These are phyloP conservation scores for Pseudotriccus pelzelni DNA, from an alignment of 2,797 vertebrate species.

Conservation along the genomic window DNA sequence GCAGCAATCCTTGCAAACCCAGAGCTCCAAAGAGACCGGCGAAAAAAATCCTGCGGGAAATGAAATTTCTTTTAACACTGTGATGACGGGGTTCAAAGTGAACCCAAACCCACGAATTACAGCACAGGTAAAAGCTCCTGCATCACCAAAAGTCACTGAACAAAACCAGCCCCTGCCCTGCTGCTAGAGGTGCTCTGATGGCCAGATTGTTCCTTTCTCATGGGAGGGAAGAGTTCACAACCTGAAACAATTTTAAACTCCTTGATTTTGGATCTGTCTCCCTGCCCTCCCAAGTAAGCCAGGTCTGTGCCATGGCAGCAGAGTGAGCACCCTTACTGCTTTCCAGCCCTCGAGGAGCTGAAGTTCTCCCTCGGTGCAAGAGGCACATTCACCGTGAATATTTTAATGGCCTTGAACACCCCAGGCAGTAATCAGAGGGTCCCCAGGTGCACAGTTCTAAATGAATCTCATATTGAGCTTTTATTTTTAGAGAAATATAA, in stretches of 20 bases:
- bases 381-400: neutral
- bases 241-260: neutral
- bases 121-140: neutral
- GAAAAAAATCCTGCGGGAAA: neutral
- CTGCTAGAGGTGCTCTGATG: neutral
- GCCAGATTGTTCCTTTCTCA: neutral
- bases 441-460: conserved; percentile 43
- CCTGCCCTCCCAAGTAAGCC: neutral
- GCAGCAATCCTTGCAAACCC: neutral
- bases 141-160: neutral
- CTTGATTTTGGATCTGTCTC: neutral
- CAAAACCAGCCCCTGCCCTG: neutral
- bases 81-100: neutral
- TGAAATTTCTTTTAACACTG: neutral
- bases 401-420: neutral
- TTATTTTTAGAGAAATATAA: conserved; percentile 56
- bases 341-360: neutral
- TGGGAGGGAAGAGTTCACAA: neutral
- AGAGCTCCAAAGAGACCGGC: neutral
- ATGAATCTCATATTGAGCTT: conserved; percentile 28
- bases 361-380: neutral
- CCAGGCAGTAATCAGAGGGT: conserved; percentile 15
- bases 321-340: neutral
- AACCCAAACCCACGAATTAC: neutral
- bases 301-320: neutral